Evolutionary conservation across 2,888 invertebrate species (phyloP), one percentile per base, ranked within the genome.

Genomic region (Mechanitis messenoides): DNA sequence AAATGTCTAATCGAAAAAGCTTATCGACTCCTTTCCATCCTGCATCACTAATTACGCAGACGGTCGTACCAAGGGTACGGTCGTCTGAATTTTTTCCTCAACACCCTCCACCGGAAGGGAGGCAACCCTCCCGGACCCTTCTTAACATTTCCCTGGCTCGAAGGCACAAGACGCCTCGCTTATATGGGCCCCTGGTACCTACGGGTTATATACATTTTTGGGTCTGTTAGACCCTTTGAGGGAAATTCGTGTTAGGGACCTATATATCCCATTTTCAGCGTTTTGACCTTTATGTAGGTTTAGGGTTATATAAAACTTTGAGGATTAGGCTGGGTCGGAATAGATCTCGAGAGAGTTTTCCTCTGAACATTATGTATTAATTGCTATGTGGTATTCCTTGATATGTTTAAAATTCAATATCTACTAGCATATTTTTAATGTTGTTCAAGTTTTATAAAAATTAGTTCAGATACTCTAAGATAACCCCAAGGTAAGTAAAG

Each of bases 41-140:
- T 83, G 83, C 88, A 85, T 86, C 88, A 87, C 89, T 89, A 89
- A 87, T 88, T 87, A 87, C 87, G 80, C 86, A 87, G 88, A 87
- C 87, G 84, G 82, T 85, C 82, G 81, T 83, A 85, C 86, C 80
- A 84, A 90, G 84, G 83, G 87, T 85, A 87, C 83, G 80, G 85
- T 85, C 81, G 84, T 83, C 85, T 87, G 84, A 88, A 87, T 85
- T 88, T 84, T 84, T 87, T 82, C 84, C 84, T 76, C 74, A 78
- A 79, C 79, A 76, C 81, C 79, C 76, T 71, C 85, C 82, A 75
- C 83, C 81, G 80, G 83, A 81, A 80, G 78, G 77, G 81, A 80
- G 75, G 80, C 81, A 73, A 79, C 84, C 83, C 85, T 74, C 85
- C 84, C 85, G 79, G 84, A 85, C 87, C 85, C 87, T 86, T 90